Evolutionary conservation across 2,113 vertebrate genomes (phyloP).

Genomic region (Oryzias celebensis): DNA sequence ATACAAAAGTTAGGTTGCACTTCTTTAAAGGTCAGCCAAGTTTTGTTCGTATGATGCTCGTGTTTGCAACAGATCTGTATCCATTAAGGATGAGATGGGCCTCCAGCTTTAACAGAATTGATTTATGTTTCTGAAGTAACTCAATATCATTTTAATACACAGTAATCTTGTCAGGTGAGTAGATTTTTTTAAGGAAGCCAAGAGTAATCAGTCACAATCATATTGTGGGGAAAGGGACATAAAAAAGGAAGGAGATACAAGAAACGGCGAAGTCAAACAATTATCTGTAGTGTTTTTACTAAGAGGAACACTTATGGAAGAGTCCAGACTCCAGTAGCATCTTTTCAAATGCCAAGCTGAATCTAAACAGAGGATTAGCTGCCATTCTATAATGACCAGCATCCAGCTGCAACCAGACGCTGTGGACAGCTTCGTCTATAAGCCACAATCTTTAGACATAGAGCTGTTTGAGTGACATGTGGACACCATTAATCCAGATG

Average conservation of each 20-base stretch:
- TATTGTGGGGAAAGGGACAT: background rate
- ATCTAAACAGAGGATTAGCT: background rate
- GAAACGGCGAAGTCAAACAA: background rate
- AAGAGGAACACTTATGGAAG: constrained; percentile 9
- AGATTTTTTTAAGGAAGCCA: constrained; percentile 8
- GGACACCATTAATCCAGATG: too few species aligned
- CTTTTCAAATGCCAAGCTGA: background rate
- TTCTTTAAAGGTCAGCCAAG: constrained; percentile 9
- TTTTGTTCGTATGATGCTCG: constrained; percentile 27
- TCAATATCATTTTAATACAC: constrained; percentile 28
- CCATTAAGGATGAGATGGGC: background rate
- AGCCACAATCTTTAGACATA: too few species aligned
- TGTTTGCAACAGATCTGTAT: constrained; percentile 1
- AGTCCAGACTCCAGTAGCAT: background rate
- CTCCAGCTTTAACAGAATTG: constrained; percentile 13
- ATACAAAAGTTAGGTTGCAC: constrained; percentile 2
- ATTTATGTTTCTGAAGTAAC: constrained; percentile 6
- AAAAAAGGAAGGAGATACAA: background rate
- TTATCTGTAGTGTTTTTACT: constrained; percentile 7
- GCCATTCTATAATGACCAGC: background rate
- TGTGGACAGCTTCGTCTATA: too few species aligned
- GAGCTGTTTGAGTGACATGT: too few species aligned
- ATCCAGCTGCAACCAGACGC: background rate
- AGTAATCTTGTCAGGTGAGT: constrained; percentile 45
- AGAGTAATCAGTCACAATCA: constrained; percentile 51